phyloP scores from a whole-genome alignment of 2,888 invertebrate species.

The Gibbula magus region DNA sequence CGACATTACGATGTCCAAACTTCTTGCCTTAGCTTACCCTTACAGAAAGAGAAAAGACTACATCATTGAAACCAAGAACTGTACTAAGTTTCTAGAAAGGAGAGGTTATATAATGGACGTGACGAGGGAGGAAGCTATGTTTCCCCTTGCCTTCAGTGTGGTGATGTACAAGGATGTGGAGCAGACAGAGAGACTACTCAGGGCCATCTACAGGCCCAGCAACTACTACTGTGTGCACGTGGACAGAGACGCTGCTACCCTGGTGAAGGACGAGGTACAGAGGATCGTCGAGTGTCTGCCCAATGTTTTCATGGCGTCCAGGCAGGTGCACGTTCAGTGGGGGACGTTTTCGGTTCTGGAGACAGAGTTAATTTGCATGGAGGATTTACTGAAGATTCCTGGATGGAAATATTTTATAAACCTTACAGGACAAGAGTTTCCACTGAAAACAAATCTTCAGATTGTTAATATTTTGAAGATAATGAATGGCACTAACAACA shows the following conservation, averaged over 20 bases:
- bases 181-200: constrained; percentile 17
- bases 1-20: no score
- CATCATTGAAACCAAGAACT: neutral
- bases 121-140: neutral
- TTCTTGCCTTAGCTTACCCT: neutral
- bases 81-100: neutral
- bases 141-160: neutral
- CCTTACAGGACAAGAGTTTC: constrained; percentile 21
- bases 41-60: neutral
- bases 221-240: constrained; percentile 26
- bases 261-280: neutral
- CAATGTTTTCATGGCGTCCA: neutral
- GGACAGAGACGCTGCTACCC: neutral
- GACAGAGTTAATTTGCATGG: constrained; percentile 21
- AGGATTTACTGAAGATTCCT: neutral
- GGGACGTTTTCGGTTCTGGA: constrained; percentile 12
- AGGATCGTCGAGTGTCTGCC: neutral
- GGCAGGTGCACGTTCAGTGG: neutral
- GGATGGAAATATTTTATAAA: constrained; percentile 28
- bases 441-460: constrained; percentile 21
- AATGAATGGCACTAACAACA: constrained; percentile 15
- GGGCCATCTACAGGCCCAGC: constrained; percentile 19
- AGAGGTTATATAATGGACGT: neutral
- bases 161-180: neutral
- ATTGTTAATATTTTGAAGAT: constrained; percentile 11